These are phyloP conservation scores for Leucophora obtusa DNA, from an alignment of 2,888 invertebrate genomes.

Conservation along the genomic window DNA sequence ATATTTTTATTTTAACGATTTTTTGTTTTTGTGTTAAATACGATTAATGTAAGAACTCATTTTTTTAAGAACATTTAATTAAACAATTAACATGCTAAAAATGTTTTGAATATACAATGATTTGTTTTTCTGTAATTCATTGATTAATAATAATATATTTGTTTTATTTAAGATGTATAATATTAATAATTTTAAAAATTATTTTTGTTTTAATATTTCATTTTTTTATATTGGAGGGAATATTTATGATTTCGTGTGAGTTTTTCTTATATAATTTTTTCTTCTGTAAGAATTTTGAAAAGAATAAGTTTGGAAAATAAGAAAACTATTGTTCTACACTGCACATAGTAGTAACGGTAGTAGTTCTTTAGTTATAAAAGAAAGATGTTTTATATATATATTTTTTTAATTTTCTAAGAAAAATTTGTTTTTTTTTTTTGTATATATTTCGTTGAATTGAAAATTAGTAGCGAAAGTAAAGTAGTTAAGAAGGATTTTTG, in stretches of 20 bases:
- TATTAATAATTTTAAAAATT: constrained; percentile 75
- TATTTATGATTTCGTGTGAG: constrained; percentile 73
- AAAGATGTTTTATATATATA: not conserved
- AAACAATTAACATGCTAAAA: constrained; percentile 63
- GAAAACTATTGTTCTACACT: constrained; percentile 44
- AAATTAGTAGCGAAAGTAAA: constrained; percentile 2
- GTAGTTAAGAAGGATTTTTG: not conserved
- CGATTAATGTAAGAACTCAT: constrained; percentile 60
- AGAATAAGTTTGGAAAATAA: constrained; percentile 23
- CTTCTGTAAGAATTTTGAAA: constrained; percentile 19
- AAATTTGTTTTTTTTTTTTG: not conserved
- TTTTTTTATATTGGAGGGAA: constrained; percentile 72
- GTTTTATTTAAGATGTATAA: constrained; percentile 54
- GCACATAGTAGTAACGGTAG: constrained; percentile 42
- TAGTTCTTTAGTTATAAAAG: constrained; percentile 29
- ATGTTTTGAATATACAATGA: constrained; percentile 61
- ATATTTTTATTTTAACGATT: constrained; percentile 41
- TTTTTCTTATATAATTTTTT: constrained; percentile 26
- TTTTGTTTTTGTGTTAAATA: constrained; percentile 41
- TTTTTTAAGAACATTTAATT: constrained; percentile 61
- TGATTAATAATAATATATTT: constrained; percentile 53
- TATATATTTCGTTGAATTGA: constrained; percentile 47
- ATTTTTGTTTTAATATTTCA: constrained; percentile 55
- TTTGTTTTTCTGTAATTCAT: constrained; percentile 39
- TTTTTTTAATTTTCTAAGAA: constrained; percentile 48